These are phyloP conservation scores for Lycopodina hypogea DNA, from an alignment of 37 sponge, comb jelly and placozoan genomes.

Conservation along the genomic window DNA sequence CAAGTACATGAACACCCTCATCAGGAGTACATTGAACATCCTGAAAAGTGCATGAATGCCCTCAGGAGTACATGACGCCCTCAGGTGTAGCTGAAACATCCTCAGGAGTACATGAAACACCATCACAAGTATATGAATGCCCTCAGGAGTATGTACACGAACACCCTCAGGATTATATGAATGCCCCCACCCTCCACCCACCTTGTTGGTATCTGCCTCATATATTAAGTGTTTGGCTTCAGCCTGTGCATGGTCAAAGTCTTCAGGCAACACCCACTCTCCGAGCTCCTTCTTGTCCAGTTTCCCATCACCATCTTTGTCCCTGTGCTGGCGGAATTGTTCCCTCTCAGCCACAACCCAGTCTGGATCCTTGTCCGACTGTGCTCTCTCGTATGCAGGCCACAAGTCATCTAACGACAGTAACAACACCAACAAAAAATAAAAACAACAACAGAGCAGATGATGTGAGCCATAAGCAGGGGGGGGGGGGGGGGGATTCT, in stretches of 20 bases:
- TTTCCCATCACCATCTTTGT: conserved; percentile 68
- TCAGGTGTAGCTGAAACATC: no score
- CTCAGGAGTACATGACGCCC: no score
- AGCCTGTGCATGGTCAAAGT: conserved; percentile 78
- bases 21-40: no score
- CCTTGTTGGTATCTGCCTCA: conserved; percentile 77
- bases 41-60: no score
- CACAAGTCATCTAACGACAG: conserved; percentile 72
- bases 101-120: no score
- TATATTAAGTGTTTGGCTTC: conserved; percentile 92
- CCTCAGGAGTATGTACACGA: no score
- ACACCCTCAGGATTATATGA: no score
- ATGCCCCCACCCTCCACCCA: no score
- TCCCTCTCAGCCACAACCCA: conserved; percentile 73
- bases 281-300: conserved; percentile 71
- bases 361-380: conserved; percentile 55
- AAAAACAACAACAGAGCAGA: not conserved
- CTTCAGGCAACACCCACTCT: conserved; percentile 74
- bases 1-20: no score
- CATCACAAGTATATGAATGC: no score
- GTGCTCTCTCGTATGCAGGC: conserved; percentile 51
- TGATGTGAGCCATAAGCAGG: no score
- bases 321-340: conserved; percentile 70
- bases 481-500: not conserved
- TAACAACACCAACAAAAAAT: no score